These are phyloP conservation scores for Pelusios castaneus DNA, from an alignment of 2,113 vertebrate genomes.

Conservation along the genomic window DNA sequence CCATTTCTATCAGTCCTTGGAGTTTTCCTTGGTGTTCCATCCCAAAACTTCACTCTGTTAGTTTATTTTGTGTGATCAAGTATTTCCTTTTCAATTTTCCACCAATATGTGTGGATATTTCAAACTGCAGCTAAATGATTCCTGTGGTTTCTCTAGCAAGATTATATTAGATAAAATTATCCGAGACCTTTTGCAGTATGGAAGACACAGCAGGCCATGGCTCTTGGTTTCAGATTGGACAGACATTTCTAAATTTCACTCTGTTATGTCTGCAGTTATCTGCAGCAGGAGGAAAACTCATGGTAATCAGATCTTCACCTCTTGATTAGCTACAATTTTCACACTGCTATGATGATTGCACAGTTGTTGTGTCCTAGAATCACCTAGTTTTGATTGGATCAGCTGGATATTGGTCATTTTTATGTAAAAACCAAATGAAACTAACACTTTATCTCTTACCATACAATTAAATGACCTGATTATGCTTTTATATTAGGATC, in stretches of 20 bases:
- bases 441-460: not conserved
- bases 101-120: not conserved
- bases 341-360: not conserved
- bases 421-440: not conserved
- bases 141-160: not conserved
- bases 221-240: not conserved
- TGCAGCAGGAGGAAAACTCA: not conserved
- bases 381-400: not conserved
- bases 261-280: not conserved
- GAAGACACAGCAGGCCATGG: not conserved
- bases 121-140: not conserved
- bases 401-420: not conserved
- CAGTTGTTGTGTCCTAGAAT: not conserved
- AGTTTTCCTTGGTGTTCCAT: not conserved
- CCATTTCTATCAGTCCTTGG: not conserved
- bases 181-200: not conserved
- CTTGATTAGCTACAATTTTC: not conserved
- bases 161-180: not conserved
- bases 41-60: not conserved
- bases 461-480: not conserved
- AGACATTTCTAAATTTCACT: not conserved
- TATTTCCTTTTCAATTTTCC: not conserved
- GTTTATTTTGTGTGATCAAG: not conserved
- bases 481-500: not conserved
- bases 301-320: not conserved